These are phyloP conservation scores for Diaphora mendica DNA, from an alignment of 2,888 invertebrate species.

Conservation along the genomic window DNA sequence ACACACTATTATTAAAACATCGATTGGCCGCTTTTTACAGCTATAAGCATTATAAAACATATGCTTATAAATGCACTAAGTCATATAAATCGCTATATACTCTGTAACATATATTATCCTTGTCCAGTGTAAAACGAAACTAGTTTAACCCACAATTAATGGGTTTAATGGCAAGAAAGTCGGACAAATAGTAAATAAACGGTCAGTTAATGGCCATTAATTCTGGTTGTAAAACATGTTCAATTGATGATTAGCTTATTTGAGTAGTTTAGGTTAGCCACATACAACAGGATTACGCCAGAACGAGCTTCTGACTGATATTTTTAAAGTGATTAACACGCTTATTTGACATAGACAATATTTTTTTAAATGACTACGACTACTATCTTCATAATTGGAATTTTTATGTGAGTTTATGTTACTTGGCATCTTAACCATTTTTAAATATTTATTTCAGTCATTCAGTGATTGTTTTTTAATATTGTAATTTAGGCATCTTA, in stretches of 20 bases:
- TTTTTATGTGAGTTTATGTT: background rate
- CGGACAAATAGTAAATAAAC: background rate
- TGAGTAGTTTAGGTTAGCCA: background rate
- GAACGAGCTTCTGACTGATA: background rate
- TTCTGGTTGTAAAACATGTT: slow-evolving; percentile 8
- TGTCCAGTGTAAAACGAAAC: background rate
- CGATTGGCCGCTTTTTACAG: too few relatives aligned
- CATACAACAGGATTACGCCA: background rate
- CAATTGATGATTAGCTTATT: background rate
- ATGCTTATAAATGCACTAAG: background rate
- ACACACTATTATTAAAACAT: too few relatives aligned
- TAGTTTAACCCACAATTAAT: background rate
- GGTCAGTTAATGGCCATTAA: slow-evolving; percentile 2
- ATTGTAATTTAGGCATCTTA: background rate
- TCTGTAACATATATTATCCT: background rate
- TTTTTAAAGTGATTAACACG: background rate
- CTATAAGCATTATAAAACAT: background rate
- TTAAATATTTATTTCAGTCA: too few relatives aligned
- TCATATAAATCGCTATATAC: background rate
- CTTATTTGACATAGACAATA: background rate
- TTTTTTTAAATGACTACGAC: background rate
- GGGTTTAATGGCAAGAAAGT: slow-evolving; percentile 2
- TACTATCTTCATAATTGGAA: background rate
- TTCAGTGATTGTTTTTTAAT: background rate
- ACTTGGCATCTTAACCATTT: background rate